Conservation (phyloP, 2,888 invertebrate species). For the Ochropacha duplaris region DNA sequence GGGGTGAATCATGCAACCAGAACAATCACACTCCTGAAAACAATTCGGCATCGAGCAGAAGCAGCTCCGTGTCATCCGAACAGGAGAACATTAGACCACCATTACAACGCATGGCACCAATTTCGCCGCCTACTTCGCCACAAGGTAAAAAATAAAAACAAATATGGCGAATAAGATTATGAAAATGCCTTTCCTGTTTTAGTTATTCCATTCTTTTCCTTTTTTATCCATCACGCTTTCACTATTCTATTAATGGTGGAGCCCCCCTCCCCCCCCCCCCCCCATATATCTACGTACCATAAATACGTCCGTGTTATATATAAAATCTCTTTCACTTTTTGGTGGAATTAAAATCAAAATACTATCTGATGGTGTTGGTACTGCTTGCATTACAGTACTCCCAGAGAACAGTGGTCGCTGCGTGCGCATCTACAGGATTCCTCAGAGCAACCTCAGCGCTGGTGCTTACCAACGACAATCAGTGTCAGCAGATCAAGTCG, state of each 20-base stretch:
- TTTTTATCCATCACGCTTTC: neutral
- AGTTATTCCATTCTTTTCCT: neutral
- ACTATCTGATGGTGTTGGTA: neutral
- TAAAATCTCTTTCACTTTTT: neutral
- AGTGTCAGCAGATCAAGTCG: conserved; percentile 75
- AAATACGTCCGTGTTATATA: neutral
- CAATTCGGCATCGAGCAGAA: conserved; percentile 71
- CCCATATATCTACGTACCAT: neutral
- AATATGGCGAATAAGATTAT: neutral
- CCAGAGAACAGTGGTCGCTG: conserved; percentile 76
- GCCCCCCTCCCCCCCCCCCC: too few relatives aligned
- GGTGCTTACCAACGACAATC: conserved; percentile 75
- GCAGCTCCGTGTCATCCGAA: conserved; percentile 76
- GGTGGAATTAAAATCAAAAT: neutral
- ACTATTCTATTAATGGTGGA: too few relatives aligned
- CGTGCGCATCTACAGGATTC: conserved; percentile 75
- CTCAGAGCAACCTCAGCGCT: conserved; percentile 75
- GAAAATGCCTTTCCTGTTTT: neutral
- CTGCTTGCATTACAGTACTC: conserved; percentile 41
- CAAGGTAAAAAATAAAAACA: conserved; percentile 55
- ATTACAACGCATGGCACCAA: conserved; percentile 70
- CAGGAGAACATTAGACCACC: conserved; percentile 75
- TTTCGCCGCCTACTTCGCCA: conserved; percentile 73
- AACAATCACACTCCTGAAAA: conserved; percentile 61
- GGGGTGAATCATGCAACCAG: conserved; percentile 44